A percentile compares a stretch with the other conserved stretches of the same genome.
Evolutionary conservation across 1,140 invertebrate species (phyloP).

Genomic region (Caerostris extrusa): DNA sequence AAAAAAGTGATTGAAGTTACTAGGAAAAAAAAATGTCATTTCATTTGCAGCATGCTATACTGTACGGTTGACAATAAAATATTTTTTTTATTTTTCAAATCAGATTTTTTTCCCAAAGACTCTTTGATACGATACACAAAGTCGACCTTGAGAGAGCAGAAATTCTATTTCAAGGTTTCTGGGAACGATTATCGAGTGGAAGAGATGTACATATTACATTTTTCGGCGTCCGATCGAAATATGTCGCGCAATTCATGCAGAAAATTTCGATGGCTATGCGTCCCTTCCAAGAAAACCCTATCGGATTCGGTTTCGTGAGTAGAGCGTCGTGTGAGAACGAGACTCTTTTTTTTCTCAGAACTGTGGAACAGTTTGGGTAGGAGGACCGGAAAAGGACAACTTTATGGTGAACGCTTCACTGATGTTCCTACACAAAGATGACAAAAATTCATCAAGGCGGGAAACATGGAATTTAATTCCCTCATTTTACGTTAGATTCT

Average conservation of each 20-base stretch:
- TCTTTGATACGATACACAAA: no score
- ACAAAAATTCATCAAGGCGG: constrained; percentile 15
- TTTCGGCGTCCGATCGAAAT: not conserved
- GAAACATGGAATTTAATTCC: not conserved
- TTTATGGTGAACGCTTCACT: not conserved
- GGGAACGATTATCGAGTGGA: not conserved
- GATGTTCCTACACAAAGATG: not conserved
- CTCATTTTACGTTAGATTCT: no score
- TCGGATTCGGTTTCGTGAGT: not conserved
- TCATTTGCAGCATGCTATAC: not conserved
- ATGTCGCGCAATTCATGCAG: constrained; percentile 4
- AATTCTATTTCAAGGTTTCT: not conserved
- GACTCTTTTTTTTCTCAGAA: not conserved
- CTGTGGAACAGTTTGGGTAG: not conserved
- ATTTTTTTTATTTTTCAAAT: no score
- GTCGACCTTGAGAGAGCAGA: no score
- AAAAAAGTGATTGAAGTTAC: no score
- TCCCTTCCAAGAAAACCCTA: not conserved
- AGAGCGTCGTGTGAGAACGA: not conserved
- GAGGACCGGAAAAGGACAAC: not conserved
- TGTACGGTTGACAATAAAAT: no score
- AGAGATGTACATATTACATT: not conserved
- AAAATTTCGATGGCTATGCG: not conserved
- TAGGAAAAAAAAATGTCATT: not conserved
- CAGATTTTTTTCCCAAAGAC: no score